phyloP scores from a whole-genome alignment of 1,140 invertebrate genomes.

The Scaptomyza graminum region DNA sequence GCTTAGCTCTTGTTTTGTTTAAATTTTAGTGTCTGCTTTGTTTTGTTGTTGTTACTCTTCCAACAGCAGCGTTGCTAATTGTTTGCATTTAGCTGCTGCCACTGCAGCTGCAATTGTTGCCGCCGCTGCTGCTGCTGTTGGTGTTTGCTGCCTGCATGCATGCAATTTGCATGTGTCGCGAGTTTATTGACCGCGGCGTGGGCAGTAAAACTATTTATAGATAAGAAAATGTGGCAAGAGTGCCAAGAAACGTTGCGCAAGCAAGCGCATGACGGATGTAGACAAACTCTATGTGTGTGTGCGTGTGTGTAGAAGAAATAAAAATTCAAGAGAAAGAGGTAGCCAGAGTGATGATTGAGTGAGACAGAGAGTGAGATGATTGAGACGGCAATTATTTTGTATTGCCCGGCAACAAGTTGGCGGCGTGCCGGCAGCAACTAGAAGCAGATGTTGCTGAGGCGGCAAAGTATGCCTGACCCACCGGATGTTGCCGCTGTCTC shows the following conservation, averaged over 20 bases:
- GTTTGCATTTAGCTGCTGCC: slow-evolving; percentile 56
- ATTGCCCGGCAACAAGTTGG: slow-evolving; percentile 52
- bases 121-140: slow-evolving; percentile 36
- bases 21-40: slow-evolving; percentile 30
- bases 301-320: not conserved
- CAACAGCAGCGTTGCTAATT: slow-evolving; percentile 34
- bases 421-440: slow-evolving; percentile 27
- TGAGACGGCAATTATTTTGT: slow-evolving; percentile 51
- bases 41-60: slow-evolving; percentile 34
- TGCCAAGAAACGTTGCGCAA: slow-evolving; percentile 59
- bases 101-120: slow-evolving; percentile 17
- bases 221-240: slow-evolving; percentile 80
- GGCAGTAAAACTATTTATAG: slow-evolving; percentile 77
- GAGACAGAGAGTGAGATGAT: not conserved
- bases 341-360: not conserved
- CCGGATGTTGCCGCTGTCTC: slow-evolving; percentile 33
- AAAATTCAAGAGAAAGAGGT: not conserved
- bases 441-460: slow-evolving; percentile 58
- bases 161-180: slow-evolving; percentile 81
- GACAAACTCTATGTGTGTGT: not conserved
- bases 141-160: slow-evolving; percentile 5
- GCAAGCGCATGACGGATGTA: slow-evolving; percentile 44
- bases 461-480: slow-evolving; percentile 22
- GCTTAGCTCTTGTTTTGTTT: slow-evolving; percentile 32
- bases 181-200: slow-evolving; percentile 80